A percentile compares a stretch with the other conserved stretches of the same genome.
phyloP scores from a whole-genome alignment of 2,888 invertebrate species.

The Drosophila yooni region DNA sequence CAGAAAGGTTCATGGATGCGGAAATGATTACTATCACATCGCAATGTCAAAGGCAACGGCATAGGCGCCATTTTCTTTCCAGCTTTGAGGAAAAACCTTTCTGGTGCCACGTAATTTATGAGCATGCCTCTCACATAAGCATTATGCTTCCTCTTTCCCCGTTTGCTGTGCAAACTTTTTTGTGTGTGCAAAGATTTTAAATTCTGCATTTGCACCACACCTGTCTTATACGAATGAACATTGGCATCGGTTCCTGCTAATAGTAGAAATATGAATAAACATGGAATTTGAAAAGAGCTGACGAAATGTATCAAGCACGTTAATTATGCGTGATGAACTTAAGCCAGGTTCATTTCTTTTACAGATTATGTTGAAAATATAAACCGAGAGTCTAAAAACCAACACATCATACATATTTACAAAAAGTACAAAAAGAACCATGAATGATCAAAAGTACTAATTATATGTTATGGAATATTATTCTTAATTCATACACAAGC shows the following conservation, averaged over 20 bases:
- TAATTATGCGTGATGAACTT: neutral
- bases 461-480: neutral
- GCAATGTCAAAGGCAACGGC: constrained; percentile 23
- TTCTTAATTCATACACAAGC: neutral
- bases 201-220: neutral
- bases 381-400: neutral
- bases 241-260: neutral
- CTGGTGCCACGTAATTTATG: constrained; percentile 40
- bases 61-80: constrained; percentile 27
- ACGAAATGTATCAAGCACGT: neutral
- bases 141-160: neutral
- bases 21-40: constrained; percentile 57
- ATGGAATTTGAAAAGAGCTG: constrained; percentile 1
- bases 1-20: constrained; percentile 50
- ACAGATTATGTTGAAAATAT: neutral
- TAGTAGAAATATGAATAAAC: neutral
- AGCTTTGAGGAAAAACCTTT: constrained; percentile 17
- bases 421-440: neutral
- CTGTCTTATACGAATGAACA: neutral
- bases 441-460: neutral
- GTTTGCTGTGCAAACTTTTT: constrained; percentile 9
- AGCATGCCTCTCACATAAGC: constrained; percentile 27
- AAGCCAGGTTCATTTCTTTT: too few relatives aligned
- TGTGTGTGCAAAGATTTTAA: neutral
- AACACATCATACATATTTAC: neutral